Percentiles rank a stretch among this genome's conserved stretches.
phyloP scores from a whole-genome alignment of 1,140 invertebrate species.

The Adoxophyes honmai region DNA sequence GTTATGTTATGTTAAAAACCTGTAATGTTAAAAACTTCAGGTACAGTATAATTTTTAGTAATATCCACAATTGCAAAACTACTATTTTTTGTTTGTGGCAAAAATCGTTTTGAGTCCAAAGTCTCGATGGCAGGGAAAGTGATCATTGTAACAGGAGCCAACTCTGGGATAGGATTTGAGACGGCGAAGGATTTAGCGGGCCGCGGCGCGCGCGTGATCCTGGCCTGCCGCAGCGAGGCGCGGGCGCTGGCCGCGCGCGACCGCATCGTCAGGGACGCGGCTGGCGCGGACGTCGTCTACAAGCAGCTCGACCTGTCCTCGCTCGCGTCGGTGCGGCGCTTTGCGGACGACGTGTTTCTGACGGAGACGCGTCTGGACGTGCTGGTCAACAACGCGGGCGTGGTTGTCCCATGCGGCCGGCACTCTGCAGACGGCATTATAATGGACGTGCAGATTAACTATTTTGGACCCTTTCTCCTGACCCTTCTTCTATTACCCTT shows the following conservation, averaged over 20 bases:
- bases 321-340: conserved; percentile 72
- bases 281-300: conserved; percentile 64
- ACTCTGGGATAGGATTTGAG: conserved; percentile 82
- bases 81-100: too few relatives aligned
- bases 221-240: conserved; percentile 82
- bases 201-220: conserved; percentile 82
- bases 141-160: conserved; percentile 76
- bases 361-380: conserved; percentile 79
- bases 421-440: conserved; percentile 81
- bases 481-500: conserved; percentile 78
- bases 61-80: too few relatives aligned
- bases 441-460: conserved; percentile 81
- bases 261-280: conserved; percentile 50
- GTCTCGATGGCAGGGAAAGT: conserved; percentile 77
- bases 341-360: conserved; percentile 68
- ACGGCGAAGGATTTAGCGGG: conserved; percentile 82
- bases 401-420: conserved; percentile 52
- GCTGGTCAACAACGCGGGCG: conserved; percentile 83
- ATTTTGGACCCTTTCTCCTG: conserved; percentile 83
- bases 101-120: conserved; percentile 71
- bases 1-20: too few relatives aligned
- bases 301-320: conserved; percentile 77
- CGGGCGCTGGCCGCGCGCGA: conserved; percentile 77
- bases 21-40: too few relatives aligned
- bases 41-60: too few relatives aligned